A percentile compares a stretch with the other conserved stretches of the same genome.
Evolutionary conservation across 2,888 invertebrate species (phyloP).

Genomic region (Hirtodrosophila trivittata): DNA sequence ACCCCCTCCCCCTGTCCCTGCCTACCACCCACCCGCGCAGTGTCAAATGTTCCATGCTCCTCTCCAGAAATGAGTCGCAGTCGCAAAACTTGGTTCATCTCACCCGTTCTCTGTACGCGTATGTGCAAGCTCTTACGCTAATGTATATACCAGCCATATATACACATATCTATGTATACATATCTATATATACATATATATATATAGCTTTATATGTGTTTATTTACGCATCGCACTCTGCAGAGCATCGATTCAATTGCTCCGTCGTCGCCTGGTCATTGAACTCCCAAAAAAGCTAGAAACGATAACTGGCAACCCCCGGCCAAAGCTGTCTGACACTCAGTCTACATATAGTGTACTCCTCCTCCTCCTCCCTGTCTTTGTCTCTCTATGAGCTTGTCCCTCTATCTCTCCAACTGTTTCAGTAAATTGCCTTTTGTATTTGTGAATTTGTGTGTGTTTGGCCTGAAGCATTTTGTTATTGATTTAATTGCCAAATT

Average conservation of each 20-base stretch:
- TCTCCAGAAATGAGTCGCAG: slow-evolving; percentile 20
- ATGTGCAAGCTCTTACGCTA: slow-evolving; percentile 31
- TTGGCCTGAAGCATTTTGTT: slow-evolving; percentile 42
- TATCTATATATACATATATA: slow-evolving; percentile 7
- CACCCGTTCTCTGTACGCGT: slow-evolving; percentile 26
- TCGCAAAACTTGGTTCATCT: slow-evolving; percentile 27
- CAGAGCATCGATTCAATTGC: slow-evolving; percentile 69
- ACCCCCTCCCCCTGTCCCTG: neutral
- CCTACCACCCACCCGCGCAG: too few species aligned
- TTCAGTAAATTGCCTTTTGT: slow-evolving; percentile 22
- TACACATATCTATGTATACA: slow-evolving; percentile 7
- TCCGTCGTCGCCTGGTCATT: slow-evolving; percentile 78
- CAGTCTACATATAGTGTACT: slow-evolving; percentile 18
- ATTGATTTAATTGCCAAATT: slow-evolving; percentile 56
- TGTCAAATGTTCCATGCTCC: neutral
- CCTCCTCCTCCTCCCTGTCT: slow-evolving; percentile 11
- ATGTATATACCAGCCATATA: slow-evolving; percentile 30
- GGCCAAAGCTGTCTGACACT: slow-evolving; percentile 42
- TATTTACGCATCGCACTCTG: slow-evolving; percentile 49
- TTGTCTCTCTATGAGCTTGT: slow-evolving; percentile 32
- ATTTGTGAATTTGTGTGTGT: slow-evolving; percentile 10
- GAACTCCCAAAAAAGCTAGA: slow-evolving; percentile 81
- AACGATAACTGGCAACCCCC: slow-evolving; percentile 57
- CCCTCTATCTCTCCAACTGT: slow-evolving; percentile 33
- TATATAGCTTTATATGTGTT: slow-evolving; percentile 6